phyloP scores from a whole-genome alignment of 2,888 invertebrate genomes.

The Strigamia transsilvanica region DNA sequence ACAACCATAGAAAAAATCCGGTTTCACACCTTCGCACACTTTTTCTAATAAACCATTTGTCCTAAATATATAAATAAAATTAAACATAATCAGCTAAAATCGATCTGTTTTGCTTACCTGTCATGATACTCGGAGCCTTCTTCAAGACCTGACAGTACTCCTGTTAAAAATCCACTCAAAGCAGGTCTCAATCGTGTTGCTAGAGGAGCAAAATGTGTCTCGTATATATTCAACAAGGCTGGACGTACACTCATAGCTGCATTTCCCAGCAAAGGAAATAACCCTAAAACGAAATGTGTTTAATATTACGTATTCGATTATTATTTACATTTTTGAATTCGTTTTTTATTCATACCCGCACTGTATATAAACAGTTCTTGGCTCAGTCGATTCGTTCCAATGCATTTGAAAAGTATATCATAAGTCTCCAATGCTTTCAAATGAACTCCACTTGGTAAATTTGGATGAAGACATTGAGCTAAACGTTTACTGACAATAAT shows the following conservation, averaged over 20 bases:
- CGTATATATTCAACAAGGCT: conserved; percentile 80
- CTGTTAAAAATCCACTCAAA: conserved; percentile 85
- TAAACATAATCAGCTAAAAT: background rate
- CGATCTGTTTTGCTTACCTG: conserved; percentile 66
- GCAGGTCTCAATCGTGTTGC: conserved; percentile 80
- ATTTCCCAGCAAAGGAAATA: conserved; percentile 87
- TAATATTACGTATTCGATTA: background rate
- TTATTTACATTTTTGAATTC: conserved; percentile 55
- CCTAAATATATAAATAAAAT: conserved; percentile 63
- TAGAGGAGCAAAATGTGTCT: conserved; percentile 85
- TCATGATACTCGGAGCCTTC: conserved; percentile 85
- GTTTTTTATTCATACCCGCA: conserved; percentile 67
- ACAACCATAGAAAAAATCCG: conserved; percentile 82
- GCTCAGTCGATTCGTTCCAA: conserved; percentile 79
- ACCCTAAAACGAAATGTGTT: conserved; percentile 70
- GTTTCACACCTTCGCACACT: conserved; percentile 79
- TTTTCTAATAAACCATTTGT: conserved; percentile 73
- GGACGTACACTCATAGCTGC: conserved; percentile 91
- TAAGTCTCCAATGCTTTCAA: conserved; percentile 90
- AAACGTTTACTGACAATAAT: conserved; percentile 88
- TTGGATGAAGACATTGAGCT: conserved; percentile 93
- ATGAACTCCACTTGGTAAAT: conserved; percentile 89
- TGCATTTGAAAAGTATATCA: conserved; percentile 87
- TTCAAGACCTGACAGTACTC: conserved; percentile 85
- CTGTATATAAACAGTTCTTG: conserved; percentile 85